Base-by-base conservation (phyloP, 2,888 invertebrate genomes). In the Agriotes lineatus region DNA sequence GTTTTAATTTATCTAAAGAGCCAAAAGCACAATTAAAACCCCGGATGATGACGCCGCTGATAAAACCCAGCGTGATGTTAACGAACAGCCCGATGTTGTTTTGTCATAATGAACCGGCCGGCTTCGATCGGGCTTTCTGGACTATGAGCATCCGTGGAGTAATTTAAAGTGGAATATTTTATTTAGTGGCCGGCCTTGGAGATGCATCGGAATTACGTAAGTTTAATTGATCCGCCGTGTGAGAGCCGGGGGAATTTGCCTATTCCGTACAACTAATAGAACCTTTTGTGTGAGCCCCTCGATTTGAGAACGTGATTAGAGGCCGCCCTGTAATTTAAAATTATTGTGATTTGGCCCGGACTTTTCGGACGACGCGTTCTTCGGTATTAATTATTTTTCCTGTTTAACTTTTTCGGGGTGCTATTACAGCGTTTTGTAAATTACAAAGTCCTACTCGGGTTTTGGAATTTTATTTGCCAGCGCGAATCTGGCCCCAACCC, bases 271-370 rank as follows among this genome's bases (percentile, higher is more conserved):
- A 33, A 25, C 25, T 25, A 25, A 25, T 25, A 25, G 25, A 54
- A 35, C 1, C 54, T 42, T 42, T 58, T 58, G 57, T 58, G 19
- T 39, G 25, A 22, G 19, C 61, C 35, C 61, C 50, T 45, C 39
- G 61, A 61, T 61, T 39, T 61, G 52, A 61, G 35, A 61, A 16
- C 37, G 52, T 61, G 50, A 61, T 61, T 61, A 61, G 61, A 50
- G 12, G 25, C 61, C 61, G 61, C 61, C 61, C 50, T 61, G 50
- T 60, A 56, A 56, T 60, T 60, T 52, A 30, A 52, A 52, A 52
- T 52, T 52, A 52, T 52, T 52, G 52, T 52, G 52, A 52, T 33
- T 52, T 33, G 52, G 33, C 9, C 33, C 10, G 52, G 22, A 48
- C 48, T 48, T 48, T 48, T 48, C 12, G 22, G 20, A 10, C 22